Base-by-base conservation (phyloP, 2,797 vertebrate species). In the Myiothlypis coronata region DNA sequence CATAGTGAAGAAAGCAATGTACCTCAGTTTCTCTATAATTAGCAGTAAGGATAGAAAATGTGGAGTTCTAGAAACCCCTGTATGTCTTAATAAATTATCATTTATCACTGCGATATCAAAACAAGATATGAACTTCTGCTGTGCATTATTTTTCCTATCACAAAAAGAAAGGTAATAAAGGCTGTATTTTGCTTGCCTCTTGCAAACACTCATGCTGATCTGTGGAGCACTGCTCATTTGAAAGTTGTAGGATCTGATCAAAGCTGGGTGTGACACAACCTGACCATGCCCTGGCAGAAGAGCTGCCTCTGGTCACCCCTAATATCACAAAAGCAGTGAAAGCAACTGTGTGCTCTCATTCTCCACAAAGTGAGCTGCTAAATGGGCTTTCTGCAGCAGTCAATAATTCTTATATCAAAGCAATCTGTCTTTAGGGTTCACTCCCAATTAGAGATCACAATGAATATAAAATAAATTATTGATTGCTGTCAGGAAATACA, bases 401-500 rank as follows among this genome's bases (percentile, higher is more conserved):
- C 79, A 3, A 87, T 71, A 92, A 59, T 52, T 92, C 83, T 86
- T 84, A 28, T 24, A 92, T 35, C 69, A 74, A 78, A 96, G 83
- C 60, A 68, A 78, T 95, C 85, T 6, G 9, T 82, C 91, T 94
- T 93, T 88, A 91, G 34, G 32, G 43, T 89, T 95, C 21, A 47
- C 39, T 81, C 37, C 60, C 87, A 94, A 79, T 87, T 95, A 94
- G 94, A 96, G 59, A 93, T 93, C 90, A 93, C 76, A 89, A 65
- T 74, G 92, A 96, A 96, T 96, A 90, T 88, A 96, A 97, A 97
- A 94, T 70, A 87, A 76, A 90, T 92, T 91, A 97, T 91, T 90
- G 95, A 97, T 95, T 32, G 4, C 56, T 93, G 50, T 56, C 84
- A 92, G 94, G 75, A 97, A 83, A 94, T 70, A 80, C 53, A 65